These are phyloP conservation scores for Perizoma affinitatum DNA, from an alignment of 2,888 invertebrate genomes.

Conservation along the genomic window DNA sequence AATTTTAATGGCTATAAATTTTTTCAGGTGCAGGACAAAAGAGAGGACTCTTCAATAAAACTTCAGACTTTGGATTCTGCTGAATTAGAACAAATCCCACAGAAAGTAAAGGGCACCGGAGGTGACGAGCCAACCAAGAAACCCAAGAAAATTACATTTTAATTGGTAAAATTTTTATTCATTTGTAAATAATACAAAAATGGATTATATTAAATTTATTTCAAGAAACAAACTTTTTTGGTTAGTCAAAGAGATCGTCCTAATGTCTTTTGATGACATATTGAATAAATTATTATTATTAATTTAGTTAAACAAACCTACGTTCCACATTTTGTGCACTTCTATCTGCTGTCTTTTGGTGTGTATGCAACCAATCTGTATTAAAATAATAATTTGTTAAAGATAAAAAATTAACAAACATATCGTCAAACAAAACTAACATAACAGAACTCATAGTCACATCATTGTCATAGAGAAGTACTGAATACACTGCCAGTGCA, in stretches of 20 bases:
- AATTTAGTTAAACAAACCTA: too few species aligned
- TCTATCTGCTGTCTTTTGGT: too few species aligned
- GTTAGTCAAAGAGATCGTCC: conserved; percentile 2
- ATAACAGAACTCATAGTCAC: too few species aligned
- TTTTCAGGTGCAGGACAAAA: conserved; percentile 66
- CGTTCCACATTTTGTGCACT: too few species aligned
- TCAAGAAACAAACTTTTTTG: conserved; percentile 10
- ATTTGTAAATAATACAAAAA: conserved; percentile 31
- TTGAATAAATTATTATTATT: too few species aligned
- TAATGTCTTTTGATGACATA: conserved; percentile 23
- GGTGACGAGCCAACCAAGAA: conserved; percentile 53
- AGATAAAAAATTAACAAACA: too few species aligned
- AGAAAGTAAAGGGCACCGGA: conserved; percentile 42
- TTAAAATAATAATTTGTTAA: too few species aligned
- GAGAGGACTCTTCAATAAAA: conserved; percentile 73
- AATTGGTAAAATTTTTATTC: conserved; percentile 31
- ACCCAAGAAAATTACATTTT: conserved; percentile 77
- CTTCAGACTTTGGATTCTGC: conserved; percentile 66
- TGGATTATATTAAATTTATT: conserved; percentile 16
- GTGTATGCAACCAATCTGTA: too few species aligned
- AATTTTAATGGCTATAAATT: neutral
- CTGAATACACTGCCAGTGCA: too few species aligned
- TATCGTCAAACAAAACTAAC: too few species aligned
- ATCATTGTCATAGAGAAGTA: too few species aligned
- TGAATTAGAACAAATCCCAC: conserved; percentile 73